These are phyloP conservation scores for Prenolepis imparis DNA, from an alignment of 2,888 invertebrate species.

Conservation along the genomic window DNA sequence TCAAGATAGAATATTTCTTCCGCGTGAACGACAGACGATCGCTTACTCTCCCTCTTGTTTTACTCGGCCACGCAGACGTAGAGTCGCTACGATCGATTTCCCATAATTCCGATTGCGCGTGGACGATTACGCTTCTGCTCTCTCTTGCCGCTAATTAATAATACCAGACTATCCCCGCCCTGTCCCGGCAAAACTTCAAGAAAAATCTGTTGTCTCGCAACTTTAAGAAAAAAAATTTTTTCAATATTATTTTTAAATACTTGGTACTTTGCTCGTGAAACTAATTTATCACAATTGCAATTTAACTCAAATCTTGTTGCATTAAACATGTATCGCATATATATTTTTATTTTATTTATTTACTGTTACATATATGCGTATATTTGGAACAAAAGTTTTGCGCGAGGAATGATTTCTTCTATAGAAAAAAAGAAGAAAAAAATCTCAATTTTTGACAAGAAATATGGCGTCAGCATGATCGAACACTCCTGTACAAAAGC, in stretches of 20 bases:
- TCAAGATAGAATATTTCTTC: constrained; percentile 1
- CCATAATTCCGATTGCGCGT: constrained; percentile 52
- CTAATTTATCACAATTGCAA: not conserved
- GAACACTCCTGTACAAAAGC: constrained; percentile 15
- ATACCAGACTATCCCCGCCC: not conserved
- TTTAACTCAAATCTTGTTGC: not conserved
- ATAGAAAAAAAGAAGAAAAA: not conserved
- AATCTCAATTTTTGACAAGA: not conserved
- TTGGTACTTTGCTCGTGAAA: not conserved
- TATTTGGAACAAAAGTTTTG: not conserved
- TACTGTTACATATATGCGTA: not conserved
- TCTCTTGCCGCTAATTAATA: constrained; percentile 43
- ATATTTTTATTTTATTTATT: not conserved
- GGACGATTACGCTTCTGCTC: constrained; percentile 69
- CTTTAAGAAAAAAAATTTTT: not conserved
- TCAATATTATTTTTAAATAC: not conserved
- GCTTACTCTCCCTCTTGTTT: constrained; percentile 24
- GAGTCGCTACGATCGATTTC: constrained; percentile 33
- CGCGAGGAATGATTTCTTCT: not conserved
- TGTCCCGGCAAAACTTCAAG: not conserved
- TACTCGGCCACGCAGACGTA: constrained; percentile 33
- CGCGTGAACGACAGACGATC: not conserved
- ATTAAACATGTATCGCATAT: not conserved
- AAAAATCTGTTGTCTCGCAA: not conserved
- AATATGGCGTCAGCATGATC: constrained; percentile 14